Evolutionary conservation across 2,797 vertebrate genomes (phyloP), one percentile per base, ranked within the genome.

Genomic region (Coregonus sp.): DNA sequence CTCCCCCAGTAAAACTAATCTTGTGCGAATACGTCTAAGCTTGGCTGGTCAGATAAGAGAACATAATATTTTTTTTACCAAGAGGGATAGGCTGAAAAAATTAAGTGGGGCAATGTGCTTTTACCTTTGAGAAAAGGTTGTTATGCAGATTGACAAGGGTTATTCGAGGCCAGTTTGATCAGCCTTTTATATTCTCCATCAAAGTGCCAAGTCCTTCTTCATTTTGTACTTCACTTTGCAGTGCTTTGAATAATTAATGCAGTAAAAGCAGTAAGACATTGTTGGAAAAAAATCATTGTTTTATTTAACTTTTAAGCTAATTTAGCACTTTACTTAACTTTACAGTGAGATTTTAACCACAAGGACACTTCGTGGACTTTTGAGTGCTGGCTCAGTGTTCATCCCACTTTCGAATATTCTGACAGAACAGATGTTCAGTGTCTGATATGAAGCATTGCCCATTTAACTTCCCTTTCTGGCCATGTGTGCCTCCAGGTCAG

Each of bases 401-500:
- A 25, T 50, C 5, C 4, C 12, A 16, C 20, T 51, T 50, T n/a
- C n/a, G 2, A 51, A 29, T 52, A 15, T 25, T 18, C 51, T 54
- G 7, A 20, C 25, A 16, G 51, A 72, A 29, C 51, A 72, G 29
- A 72, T 25, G 47, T n/a, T 18, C 15, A 7, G 67, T 69, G 40
- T 47, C 20, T 72, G 50, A 52, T 14, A 33, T 31, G 50, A 33
- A 56, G 15, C 15, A 29, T 12, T 16, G 47, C 47, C 14, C n/a
- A 16, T 56, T 56, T 56, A 15, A 56, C 5, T 59, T n/a, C 4
- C 16, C 51, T 63, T 14, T 20, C 52, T 25, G 12, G 4, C 29
- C 50, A 37, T 70, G 16, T 70, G 16, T 37, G 74, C 85, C 79
- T 67, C 33, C 90, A 99, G 98, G 98, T 94, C 98, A 99, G 86